Conservation (phyloP, 2,797 vertebrate species). For the Nothura maculosa region DNA sequence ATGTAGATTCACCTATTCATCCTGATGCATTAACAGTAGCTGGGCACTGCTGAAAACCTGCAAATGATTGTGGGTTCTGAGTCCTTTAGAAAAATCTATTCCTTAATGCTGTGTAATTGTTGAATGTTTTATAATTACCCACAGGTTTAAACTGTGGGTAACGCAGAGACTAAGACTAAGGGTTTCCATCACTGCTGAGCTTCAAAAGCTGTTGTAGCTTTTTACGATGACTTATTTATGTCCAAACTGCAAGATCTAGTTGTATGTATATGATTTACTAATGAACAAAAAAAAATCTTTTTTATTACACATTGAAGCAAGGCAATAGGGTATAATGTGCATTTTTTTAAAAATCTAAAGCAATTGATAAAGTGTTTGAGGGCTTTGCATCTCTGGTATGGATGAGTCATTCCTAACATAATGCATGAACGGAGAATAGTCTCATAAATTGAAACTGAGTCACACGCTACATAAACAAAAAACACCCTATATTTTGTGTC, state of each 20-base stretch:
- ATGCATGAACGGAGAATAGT: not conserved
- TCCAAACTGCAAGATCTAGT: not conserved
- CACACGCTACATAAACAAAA: constrained; percentile 7
- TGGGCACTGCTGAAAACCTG: not conserved
- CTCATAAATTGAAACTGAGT: constrained; percentile 26
- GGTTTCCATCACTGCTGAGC: not conserved
- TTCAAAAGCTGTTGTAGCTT: not conserved
- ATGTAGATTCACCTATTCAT: not conserved
- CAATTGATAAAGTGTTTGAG: not conserved
- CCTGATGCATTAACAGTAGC: not conserved
- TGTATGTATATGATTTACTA: not conserved
- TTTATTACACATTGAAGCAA: not conserved
- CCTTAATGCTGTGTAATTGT: not conserved
- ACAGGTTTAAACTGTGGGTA: not conserved
- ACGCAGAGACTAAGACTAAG: not conserved
- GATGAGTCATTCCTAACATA: constrained; percentile 42
- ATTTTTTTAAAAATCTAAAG: constrained; percentile 19
- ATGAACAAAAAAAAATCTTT: not conserved
- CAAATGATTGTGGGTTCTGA: not conserved
- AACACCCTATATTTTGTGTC: not conserved
- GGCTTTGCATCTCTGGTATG: not conserved
- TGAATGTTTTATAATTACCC: not conserved
- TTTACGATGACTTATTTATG: not conserved
- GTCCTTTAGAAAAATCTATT: not conserved
- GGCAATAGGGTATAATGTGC: not conserved